Percentiles rank a stretch among this genome's conserved stretches.
Evolutionary conservation across 2,888 invertebrate species (phyloP).

Genomic region (Cryptus armator): DNA sequence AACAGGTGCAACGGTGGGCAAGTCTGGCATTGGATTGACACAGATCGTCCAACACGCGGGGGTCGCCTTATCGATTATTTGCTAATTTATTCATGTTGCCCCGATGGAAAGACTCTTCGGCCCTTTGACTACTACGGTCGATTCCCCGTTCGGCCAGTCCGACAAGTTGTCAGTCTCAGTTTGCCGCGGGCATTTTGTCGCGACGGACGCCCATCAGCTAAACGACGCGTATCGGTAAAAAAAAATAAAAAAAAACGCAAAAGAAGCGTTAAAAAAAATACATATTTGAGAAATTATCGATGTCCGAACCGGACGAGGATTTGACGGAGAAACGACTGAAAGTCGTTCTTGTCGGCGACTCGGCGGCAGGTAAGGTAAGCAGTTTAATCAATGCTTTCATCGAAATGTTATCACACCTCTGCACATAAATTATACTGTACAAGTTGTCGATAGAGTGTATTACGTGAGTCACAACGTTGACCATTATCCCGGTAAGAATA

Average conservation of each 20-base stretch:
- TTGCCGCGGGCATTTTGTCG: slow-evolving; percentile 53
- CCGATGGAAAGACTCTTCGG: slow-evolving; percentile 64
- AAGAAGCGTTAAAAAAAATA: not conserved
- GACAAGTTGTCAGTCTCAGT: slow-evolving; percentile 59
- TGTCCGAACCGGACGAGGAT: slow-evolving; percentile 90
- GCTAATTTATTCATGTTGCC: slow-evolving; percentile 82
- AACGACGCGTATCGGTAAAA: not conserved
- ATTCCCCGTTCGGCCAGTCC: slow-evolving; percentile 59
- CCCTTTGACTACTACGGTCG: slow-evolving; percentile 51
- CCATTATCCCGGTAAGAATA: too few species aligned
- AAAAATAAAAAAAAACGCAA: not conserved
- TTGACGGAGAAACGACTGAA: slow-evolving; percentile 89
- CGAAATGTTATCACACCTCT: not conserved
- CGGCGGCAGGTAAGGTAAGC: slow-evolving; percentile 93
- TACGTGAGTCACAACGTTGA: too few species aligned
- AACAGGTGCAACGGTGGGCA: slow-evolving; percentile 58
- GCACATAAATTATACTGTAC: too few species aligned
- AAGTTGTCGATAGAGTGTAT: too few species aligned
- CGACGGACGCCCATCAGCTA: slow-evolving; percentile 16
- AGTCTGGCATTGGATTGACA: slow-evolving; percentile 68
- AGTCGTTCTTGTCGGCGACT: slow-evolving; percentile 93
- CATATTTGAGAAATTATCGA: slow-evolving; percentile 76
- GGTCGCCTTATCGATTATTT: slow-evolving; percentile 80
- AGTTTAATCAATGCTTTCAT: slow-evolving; percentile 28
- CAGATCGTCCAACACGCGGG: slow-evolving; percentile 69